Base-by-base conservation (phyloP, 92 coral and sea anemone genomes). In the Actinostola sp. region DNA sequence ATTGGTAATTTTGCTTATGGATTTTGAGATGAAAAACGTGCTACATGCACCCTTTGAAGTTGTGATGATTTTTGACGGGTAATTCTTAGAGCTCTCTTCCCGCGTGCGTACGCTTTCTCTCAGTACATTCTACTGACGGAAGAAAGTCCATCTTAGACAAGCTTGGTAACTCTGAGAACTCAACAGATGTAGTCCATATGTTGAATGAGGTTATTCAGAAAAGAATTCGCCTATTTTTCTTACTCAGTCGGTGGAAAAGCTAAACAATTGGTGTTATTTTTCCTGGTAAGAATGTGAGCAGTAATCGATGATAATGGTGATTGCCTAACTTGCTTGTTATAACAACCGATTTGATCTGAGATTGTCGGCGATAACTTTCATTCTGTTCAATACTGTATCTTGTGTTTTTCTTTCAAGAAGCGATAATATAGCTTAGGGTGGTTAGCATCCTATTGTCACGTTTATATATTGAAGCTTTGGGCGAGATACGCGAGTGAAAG, bases 161-260 rank as follows among this genome's bases (percentile, higher is more conserved):
- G 63, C 74, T 50, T 8, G n/a, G 44, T 41, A 43, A 16, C 75
- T 83, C 84, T 90, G 97, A 90, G 97, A 90, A 90, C 71, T 17
- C 28, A 71, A 84, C 97, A 90, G 89, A 84, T 90, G 97, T 58
- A 44, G 8, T 50, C 39, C 97, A 90, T 90, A 87, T 87, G 97
- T 73, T 68, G 39, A 55, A 66, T 51, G 46, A 78, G 72, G 67
- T 72, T 81, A 88, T 73, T 79, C 74, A 88, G 88, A 73, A 71
- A 70, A 66, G 74, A 44, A 66, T 58, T 75, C 77, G 55, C 75
- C 82, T 90, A 82, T 90, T 89, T 90, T 90, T 78, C 89, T 67
- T 90, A 92, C 88, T 86, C 90, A 85, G 70, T 80, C 87, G 67
- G 89, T 85, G 79, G 80, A 82, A 80, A 90, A 82, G 86, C 80